Percentiles rank a stretch among this genome's conserved stretches.
phyloP scores from a whole-genome alignment of 2,113 vertebrate genomes.

The Austrofundulus limnaeus region DNA sequence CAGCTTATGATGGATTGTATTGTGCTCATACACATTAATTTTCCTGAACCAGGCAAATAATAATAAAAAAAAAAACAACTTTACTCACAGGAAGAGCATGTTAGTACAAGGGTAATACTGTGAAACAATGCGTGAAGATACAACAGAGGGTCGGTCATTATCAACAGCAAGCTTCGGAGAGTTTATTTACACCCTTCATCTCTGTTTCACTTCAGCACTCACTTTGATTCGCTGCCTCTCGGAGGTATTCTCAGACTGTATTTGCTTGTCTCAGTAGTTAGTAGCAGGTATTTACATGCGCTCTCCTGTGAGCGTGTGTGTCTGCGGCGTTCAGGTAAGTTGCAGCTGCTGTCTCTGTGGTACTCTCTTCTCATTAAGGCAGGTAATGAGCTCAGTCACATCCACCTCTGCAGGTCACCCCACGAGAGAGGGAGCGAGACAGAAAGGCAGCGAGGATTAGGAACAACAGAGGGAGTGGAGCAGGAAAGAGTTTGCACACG shows the following conservation, averaged over 20 bases:
- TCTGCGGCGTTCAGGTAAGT: constrained; percentile 56
- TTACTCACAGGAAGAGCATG: constrained; percentile 76
- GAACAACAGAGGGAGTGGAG: constrained; percentile 53
- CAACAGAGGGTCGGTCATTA: constrained; percentile 26
- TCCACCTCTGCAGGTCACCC: constrained; percentile 71
- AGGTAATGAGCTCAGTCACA: constrained; percentile 76
- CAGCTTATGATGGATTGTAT: constrained; percentile 84
- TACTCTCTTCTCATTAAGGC: constrained; percentile 76
- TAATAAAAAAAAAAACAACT: constrained; percentile 62
- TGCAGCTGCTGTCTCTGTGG: constrained; percentile 71
- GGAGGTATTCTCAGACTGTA: constrained; percentile 54
- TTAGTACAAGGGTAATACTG: constrained; percentile 79
- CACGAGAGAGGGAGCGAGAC: constrained; percentile 58
- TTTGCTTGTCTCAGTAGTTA: constrained; percentile 61
- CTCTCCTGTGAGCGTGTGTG: constrained; percentile 41
- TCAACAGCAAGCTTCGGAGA: constrained; percentile 45
- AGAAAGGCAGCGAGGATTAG: constrained; percentile 48
- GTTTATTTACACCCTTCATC: constrained; percentile 39
- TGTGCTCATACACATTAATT: constrained; percentile 83
- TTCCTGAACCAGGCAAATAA: constrained; percentile 79
- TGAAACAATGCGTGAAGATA: constrained; percentile 74
- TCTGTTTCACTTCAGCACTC: constrained; percentile 23
- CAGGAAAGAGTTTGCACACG: constrained; percentile 33
- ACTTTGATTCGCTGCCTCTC: constrained; percentile 40
- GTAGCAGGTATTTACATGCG: constrained; percentile 55